A percentile compares a stretch with the other conserved stretches of the same genome.
Evolutionary conservation across 2,888 invertebrate genomes (phyloP).

Genomic region (Nomada fabriciana): DNA sequence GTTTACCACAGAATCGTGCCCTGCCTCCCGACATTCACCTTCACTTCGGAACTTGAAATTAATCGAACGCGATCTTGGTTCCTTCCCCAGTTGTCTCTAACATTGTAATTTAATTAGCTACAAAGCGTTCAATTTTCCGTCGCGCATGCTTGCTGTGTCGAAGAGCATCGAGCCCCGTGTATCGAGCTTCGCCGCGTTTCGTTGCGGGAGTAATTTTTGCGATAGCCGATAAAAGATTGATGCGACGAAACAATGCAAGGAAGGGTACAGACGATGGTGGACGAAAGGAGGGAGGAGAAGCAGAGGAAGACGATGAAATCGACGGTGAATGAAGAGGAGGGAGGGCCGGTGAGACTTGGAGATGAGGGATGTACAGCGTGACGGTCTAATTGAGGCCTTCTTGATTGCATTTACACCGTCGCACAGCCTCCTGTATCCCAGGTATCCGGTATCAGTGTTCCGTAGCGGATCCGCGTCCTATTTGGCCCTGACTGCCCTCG

Average conservation of each 20-base stretch:
- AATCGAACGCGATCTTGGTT: constrained; percentile 35
- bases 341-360: constrained; percentile 67
- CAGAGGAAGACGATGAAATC: constrained; percentile 41
- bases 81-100: constrained; percentile 22
- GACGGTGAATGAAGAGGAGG: constrained; percentile 56
- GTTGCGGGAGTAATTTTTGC: too few relatives aligned
- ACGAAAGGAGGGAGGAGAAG: background rate
- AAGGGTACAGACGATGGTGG: background rate
- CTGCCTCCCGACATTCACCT: background rate
- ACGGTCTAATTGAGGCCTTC: constrained; percentile 83
- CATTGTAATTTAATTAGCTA: constrained; percentile 43
- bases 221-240: background rate
- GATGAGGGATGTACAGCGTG: constrained; percentile 82
- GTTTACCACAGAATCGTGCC: constrained; percentile 42
- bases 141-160: background rate
- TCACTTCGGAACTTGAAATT: background rate
- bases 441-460: constrained; percentile 68
- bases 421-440: constrained; percentile 76
- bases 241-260: background rate
- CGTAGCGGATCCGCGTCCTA: constrained; percentile 59
- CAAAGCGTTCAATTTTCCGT: constrained; percentile 29
- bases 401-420: constrained; percentile 83
- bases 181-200: background rate
- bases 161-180: background rate
- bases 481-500: constrained; percentile 55